Percentiles rank a stretch among this genome's conserved stretches.
Conservation (phyloP, 2,113 vertebrate species). For the Romanogobio albipinnatus region DNA sequence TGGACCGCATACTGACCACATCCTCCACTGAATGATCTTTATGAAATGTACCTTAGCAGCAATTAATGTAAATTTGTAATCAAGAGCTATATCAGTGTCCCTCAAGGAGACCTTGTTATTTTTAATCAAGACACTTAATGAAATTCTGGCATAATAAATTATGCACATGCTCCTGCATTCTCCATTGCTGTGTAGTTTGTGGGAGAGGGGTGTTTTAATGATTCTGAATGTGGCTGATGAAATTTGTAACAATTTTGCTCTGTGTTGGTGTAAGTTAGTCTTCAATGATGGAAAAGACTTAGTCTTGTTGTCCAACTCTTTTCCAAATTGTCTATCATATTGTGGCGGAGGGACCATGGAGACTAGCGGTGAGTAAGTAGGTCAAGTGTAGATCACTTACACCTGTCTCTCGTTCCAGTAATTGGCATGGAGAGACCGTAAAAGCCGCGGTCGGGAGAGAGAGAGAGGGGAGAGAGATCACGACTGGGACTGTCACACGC, state of each 20-base stretch:
- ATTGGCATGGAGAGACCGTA: too few relatives aligned
- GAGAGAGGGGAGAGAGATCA: too few relatives aligned
- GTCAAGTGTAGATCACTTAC: too few relatives aligned
- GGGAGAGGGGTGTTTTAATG: neutral
- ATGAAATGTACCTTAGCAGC: neutral
- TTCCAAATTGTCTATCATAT: neutral
- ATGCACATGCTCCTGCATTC: neutral
- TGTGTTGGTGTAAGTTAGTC: neutral
- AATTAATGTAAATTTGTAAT: constrained; percentile 10
- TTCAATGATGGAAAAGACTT: neutral
- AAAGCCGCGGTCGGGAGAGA: too few relatives aligned
- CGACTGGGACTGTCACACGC: too few relatives aligned
- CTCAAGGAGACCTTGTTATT: neutral
- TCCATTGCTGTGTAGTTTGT: constrained; percentile 16
- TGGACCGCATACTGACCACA: neutral
- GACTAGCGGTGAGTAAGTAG: too few relatives aligned
- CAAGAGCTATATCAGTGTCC: neutral
- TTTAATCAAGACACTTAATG: constrained; percentile 22
- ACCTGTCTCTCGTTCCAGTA: too few relatives aligned
- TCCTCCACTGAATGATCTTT: neutral
- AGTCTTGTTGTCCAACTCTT: neutral
- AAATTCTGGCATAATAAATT: constrained; percentile 23
- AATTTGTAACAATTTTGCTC: neutral
- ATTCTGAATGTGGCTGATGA: neutral
- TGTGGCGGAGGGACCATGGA: too few relatives aligned